A percentile compares a stretch with the other conserved stretches of the same genome.
Evolutionary conservation across 1,140 invertebrate genomes (phyloP).

Genomic region (Neelides sp.): DNA sequence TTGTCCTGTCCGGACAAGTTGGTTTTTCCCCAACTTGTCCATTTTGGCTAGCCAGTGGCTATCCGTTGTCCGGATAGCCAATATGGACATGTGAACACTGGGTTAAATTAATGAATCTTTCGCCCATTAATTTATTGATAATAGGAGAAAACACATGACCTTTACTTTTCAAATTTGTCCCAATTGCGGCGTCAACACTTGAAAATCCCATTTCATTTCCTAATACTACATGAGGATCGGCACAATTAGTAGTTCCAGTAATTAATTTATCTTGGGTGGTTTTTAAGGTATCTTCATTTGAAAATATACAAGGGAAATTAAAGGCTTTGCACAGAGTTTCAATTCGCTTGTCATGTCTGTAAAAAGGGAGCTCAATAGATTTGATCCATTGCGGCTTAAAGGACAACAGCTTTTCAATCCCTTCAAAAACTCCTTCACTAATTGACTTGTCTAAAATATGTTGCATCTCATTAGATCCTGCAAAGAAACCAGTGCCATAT

Average conservation of each 20-base stretch:
- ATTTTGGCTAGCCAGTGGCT: too few species aligned
- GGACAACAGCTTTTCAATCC: slow-evolving; percentile 5
- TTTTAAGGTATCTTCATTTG: slow-evolving; percentile 14
- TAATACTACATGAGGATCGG: slow-evolving; percentile 9
- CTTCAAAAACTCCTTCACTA: slow-evolving; percentile 12
- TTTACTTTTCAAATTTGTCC: slow-evolving; percentile 10
- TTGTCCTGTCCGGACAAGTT: too few species aligned
- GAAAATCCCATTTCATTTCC: slow-evolving; percentile 18
- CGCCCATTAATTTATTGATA: slow-evolving; percentile 6
- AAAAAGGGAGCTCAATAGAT: slow-evolving; percentile 17
- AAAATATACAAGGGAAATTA: not conserved
- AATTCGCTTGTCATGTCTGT: not conserved
- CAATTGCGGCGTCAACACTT: slow-evolving; percentile 14
- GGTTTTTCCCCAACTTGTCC: too few species aligned
- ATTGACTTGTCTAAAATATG: not conserved
- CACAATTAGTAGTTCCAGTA: slow-evolving; percentile 18
- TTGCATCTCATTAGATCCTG: slow-evolving; percentile 8
- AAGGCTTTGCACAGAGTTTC: slow-evolving; percentile 3
- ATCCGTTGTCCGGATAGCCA: too few species aligned
- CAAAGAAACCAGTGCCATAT: slow-evolving; percentile 20
- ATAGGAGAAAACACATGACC: slow-evolving; percentile 16
- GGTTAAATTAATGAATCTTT: slow-evolving; percentile 1
- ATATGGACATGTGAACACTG: too few species aligned
- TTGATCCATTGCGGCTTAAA: slow-evolving; percentile 2
- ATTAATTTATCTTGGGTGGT: not conserved